Conservation (phyloP, 2,113 vertebrate genomes). For the Alligator sinensis region DNA sequence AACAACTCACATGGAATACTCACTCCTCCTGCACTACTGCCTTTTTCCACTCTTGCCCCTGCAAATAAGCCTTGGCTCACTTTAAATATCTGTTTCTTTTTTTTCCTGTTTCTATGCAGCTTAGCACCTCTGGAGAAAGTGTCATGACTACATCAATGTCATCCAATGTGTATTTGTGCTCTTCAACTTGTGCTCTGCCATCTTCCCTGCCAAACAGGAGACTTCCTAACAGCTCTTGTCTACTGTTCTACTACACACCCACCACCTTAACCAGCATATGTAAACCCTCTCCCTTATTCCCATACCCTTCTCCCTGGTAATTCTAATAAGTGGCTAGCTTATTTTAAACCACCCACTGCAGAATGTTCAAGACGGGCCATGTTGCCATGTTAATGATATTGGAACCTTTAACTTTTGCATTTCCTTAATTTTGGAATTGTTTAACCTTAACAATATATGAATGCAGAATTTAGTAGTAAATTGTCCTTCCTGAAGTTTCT, state of each 20-base stretch:
- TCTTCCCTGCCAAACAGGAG: neutral
- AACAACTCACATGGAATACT: neutral
- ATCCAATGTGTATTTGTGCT: neutral
- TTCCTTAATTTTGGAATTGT: neutral
- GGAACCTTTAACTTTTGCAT: neutral
- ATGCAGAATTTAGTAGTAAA: neutral
- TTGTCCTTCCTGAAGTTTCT: neutral
- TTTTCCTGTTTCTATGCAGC: neutral
- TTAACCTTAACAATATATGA: neutral
- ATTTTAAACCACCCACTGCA: neutral
- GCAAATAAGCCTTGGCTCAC: neutral
- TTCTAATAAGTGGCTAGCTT: neutral
- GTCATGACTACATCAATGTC: accelerated
- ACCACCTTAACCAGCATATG: neutral
- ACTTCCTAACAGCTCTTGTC: neutral
- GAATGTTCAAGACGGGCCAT: neutral
- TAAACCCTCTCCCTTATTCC: neutral
- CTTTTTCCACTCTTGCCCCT: neutral
- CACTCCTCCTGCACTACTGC: neutral
- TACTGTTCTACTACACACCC: neutral
- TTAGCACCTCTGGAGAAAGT: neutral
- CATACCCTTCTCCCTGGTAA: neutral
- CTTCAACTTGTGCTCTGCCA: neutral
- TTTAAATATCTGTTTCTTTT: neutral
- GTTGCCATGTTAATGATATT: neutral